Percentiles rank a stretch among this genome's conserved stretches.
phyloP scores from a whole-genome alignment of 2,113 vertebrate genomes.

The Acanthisitta chloris region DNA sequence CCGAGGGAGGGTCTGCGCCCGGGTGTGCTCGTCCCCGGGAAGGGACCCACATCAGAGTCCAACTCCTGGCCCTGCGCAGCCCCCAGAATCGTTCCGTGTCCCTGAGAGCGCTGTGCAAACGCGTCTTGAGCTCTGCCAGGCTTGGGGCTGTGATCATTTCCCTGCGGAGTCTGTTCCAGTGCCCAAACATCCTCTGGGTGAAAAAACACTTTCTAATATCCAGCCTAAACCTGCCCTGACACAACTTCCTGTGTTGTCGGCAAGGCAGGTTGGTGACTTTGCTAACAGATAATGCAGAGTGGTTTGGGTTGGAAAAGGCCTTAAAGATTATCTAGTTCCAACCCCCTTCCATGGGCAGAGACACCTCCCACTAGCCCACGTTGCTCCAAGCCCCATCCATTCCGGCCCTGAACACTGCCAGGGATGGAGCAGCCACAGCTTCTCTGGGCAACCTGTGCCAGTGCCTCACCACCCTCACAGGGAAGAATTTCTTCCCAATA shows the following conservation, averaged over 20 bases:
- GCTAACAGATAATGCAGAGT: not conserved
- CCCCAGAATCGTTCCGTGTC: not conserved
- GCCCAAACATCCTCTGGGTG: not conserved
- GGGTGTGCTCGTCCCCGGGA: too few relatives aligned
- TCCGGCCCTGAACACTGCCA: not conserved
- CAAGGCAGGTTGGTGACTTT: not conserved
- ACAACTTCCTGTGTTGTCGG: not conserved
- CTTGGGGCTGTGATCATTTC: not conserved
- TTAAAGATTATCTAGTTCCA: not conserved
- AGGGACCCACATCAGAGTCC: not conserved
- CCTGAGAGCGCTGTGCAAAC: fast-evolving
- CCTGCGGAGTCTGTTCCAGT: not conserved
- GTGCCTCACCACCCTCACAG: not conserved
- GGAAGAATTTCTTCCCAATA: not conserved
- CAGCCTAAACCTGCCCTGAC: not conserved
- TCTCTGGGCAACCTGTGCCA: not conserved
- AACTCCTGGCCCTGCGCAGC: not conserved
- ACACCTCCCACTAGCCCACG: not conserved
- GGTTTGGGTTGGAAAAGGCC: not conserved
- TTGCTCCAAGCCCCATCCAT: not conserved
- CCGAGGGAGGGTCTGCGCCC: too few relatives aligned
- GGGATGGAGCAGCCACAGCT: not conserved
- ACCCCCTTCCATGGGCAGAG: not conserved
- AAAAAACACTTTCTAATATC: not conserved
- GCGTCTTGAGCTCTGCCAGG: not conserved